Percentiles rank a stretch among this genome's conserved stretches.
Evolutionary conservation across 2,797 vertebrate genomes (phyloP).

Genomic region (Pipistrellus pipistrellus): DNA sequence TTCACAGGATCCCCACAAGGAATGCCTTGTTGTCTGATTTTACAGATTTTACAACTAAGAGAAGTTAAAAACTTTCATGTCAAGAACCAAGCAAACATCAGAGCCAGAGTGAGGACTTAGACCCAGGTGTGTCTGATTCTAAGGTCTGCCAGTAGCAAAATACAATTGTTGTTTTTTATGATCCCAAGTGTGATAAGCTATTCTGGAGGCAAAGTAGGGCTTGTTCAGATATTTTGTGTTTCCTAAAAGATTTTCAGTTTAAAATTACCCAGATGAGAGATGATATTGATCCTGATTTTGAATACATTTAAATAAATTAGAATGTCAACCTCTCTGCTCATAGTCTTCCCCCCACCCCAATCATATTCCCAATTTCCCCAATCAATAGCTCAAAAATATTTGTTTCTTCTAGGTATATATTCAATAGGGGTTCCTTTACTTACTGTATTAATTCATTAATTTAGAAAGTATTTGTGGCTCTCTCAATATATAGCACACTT

Average conservation of each 20-base stretch:
- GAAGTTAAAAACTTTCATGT: not conserved
- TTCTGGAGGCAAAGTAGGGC: not conserved
- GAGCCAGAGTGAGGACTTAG: not conserved
- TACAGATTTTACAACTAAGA: slow-evolving; percentile 44
- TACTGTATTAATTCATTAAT: not conserved
- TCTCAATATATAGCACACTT: not conserved
- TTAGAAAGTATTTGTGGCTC: not conserved
- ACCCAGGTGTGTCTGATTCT: not conserved
- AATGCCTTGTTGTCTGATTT: not conserved
- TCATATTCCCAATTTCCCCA: not conserved
- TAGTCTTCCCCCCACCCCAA: not conserved
- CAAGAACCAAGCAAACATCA: not conserved
- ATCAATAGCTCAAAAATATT: not conserved
- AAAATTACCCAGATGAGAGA: not conserved
- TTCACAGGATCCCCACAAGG: not conserved
- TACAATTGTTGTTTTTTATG: not conserved
- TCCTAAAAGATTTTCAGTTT: not conserved
- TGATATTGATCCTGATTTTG: slow-evolving; percentile 9
- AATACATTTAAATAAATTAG: slow-evolving; percentile 24
- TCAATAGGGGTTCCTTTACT: not conserved
- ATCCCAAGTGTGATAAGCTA: not conserved
- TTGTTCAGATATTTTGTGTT: not conserved
- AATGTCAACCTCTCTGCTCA: not conserved
- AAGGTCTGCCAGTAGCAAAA: not conserved
- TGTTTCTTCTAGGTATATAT: not conserved